phyloP scores from a whole-genome alignment of 2,797 vertebrate species.

The Sparus aurata region DNA sequence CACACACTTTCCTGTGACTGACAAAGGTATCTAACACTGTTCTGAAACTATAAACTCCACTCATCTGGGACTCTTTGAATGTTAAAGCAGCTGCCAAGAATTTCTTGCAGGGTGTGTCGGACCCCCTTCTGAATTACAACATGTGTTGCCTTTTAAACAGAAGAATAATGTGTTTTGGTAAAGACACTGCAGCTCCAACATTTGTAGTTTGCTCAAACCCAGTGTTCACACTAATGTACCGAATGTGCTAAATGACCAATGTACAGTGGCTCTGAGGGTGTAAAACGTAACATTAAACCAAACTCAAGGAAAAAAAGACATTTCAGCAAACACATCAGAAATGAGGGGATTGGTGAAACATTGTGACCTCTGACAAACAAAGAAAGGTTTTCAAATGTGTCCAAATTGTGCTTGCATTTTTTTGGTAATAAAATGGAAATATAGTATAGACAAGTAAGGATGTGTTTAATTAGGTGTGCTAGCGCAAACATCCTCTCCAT shows the following conservation, averaged over 20 bases:
- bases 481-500: conserved; percentile 20
- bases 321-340: neutral
- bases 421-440: neutral
- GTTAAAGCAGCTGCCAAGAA: conserved; percentile 61
- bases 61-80: conserved; percentile 42
- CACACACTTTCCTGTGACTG: conserved; percentile 5
- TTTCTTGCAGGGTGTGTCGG: conserved; percentile 60
- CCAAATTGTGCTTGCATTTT: neutral
- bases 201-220: neutral
- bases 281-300: neutral
- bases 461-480: neutral
- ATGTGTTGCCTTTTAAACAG: conserved; percentile 44
- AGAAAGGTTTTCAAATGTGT: neutral
- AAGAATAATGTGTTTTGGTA: conserved; percentile 16
- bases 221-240: neutral
- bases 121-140: conserved; percentile 49
- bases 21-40: conserved; percentile 19
- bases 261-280: neutral
- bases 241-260: neutral
- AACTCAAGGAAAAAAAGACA: neutral
- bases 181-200: conserved; percentile 15
- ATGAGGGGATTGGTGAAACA: neutral
- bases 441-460: neutral
- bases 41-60: conserved; percentile 48
- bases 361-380: neutral